A percentile compares a stretch with the other conserved stretches of the same genome.
Conservation (phyloP, 2,888 invertebrate species). For the Caenorhabditis sinica region DNA sequence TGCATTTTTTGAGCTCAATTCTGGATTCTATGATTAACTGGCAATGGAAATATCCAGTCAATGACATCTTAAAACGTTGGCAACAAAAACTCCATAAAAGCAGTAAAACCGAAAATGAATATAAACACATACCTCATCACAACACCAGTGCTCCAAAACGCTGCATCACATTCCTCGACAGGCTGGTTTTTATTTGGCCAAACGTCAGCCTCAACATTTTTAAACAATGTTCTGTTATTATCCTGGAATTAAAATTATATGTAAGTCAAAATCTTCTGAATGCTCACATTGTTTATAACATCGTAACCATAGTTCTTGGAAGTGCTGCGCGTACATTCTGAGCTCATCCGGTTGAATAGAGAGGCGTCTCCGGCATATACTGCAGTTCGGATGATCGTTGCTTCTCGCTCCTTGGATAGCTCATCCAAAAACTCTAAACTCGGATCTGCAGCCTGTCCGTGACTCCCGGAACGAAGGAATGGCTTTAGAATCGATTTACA, state of each 20-base stretch:
- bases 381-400: neutral
- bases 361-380: neutral
- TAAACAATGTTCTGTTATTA: neutral
- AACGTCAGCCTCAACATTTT: neutral
- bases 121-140: neutral
- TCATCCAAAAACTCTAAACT: neutral
- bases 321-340: neutral
- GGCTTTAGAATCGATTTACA: slow-evolving; percentile 14
- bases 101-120: neutral
- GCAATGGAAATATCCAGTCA: too few species aligned
- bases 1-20: too few species aligned
- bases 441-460: slow-evolving; percentile 8
- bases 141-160: slow-evolving; percentile 14
- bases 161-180: slow-evolving; percentile 11
- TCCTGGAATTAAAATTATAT: neutral
- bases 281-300: neutral
- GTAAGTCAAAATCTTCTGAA: neutral
- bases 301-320: slow-evolving; percentile 13
- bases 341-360: neutral
- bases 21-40: too few species aligned
- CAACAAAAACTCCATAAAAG: too few species aligned
- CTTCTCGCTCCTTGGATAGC: neutral
- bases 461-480: neutral
- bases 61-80: too few species aligned
- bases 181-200: neutral